phyloP scores from a whole-genome alignment of 1,140 invertebrate species.

The Ceratosolen fusciceps region DNA sequence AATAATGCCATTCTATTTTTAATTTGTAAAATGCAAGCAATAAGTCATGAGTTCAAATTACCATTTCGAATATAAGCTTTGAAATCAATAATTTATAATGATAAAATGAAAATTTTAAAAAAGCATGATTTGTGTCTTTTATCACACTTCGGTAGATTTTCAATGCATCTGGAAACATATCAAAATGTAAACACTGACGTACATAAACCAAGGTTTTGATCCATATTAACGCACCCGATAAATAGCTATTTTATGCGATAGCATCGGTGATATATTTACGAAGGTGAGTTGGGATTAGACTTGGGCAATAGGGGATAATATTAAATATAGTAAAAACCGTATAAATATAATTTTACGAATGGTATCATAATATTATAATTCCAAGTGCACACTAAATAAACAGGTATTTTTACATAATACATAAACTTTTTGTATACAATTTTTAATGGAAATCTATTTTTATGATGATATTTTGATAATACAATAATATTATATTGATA shows the following conservation, averaged over 20 bases:
- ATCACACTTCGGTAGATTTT: neutral
- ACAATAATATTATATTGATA: no score
- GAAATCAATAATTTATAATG: neutral
- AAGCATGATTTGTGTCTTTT: slow-evolving; percentile 36
- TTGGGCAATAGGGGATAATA: neutral
- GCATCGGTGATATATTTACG: slow-evolving; percentile 40
- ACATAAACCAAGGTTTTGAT: slow-evolving; percentile 42
- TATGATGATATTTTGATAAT: no score
- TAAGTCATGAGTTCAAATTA: neutral
- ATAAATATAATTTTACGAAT: slow-evolving; percentile 42
- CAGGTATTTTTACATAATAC: neutral
- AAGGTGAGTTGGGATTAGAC: slow-evolving; percentile 1
- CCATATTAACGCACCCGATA: slow-evolving; percentile 42
- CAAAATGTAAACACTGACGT: neutral
- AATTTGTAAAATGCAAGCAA: neutral
- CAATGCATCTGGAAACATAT: neutral
- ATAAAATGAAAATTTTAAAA: slow-evolving; percentile 11
- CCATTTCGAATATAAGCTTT: neutral
- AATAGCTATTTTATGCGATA: slow-evolving; percentile 46
- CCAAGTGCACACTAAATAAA: neutral
- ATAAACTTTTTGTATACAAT: slow-evolving; percentile 29
- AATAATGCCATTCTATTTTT: neutral
- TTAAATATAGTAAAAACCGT: slow-evolving; percentile 37
- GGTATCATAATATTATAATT: neutral
- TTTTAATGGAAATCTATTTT: slow-evolving; percentile 14